A percentile compares a stretch with the other conserved stretches of the same genome.
Evolutionary conservation across 1,140 invertebrate species (phyloP).

Genomic region (Tetragnatha versicolor): DNA sequence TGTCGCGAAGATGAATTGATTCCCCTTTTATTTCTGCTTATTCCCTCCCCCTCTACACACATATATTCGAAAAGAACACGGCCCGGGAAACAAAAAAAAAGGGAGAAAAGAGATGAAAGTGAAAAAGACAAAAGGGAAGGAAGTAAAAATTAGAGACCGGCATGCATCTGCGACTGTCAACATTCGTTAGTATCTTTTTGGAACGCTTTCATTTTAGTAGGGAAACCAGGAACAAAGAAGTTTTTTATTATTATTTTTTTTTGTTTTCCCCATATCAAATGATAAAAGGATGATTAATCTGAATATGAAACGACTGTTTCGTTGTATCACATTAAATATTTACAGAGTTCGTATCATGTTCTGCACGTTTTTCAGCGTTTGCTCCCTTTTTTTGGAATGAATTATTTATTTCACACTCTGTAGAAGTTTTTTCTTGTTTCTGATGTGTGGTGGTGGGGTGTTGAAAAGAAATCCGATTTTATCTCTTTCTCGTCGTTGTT

Average conservation of each 20-base stretch:
- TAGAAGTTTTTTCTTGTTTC: no score
- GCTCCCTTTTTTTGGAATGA: not conserved
- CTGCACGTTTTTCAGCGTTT: not conserved
- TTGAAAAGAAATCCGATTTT: no score
- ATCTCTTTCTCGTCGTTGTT: no score
- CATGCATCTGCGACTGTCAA: constrained; percentile 26
- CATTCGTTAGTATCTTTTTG: constrained; percentile 27
- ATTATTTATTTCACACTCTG: constrained; percentile 4
- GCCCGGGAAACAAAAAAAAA: not conserved
- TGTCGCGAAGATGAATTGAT: constrained; percentile 41
- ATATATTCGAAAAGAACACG: not conserved
- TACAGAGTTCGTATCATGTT: constrained; percentile 2
- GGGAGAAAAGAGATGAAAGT: not conserved
- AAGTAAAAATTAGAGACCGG: constrained; percentile 26
- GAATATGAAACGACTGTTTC: constrained; percentile 16
- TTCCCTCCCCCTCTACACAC: not conserved
- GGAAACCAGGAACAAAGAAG: not conserved
- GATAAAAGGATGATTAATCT: constrained; percentile 15
- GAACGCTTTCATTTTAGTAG: not conserved
- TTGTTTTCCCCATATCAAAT: not conserved
- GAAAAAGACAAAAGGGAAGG: not conserved
- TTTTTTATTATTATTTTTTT: no score
- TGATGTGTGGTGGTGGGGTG: no score
- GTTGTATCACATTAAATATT: constrained; percentile 16
- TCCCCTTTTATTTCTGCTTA: not conserved